Evolutionary conservation across 1,140 invertebrate species (phyloP), one percentile per base, ranked within the genome.

Genomic region (Leptestheria dahalacensis): DNA sequence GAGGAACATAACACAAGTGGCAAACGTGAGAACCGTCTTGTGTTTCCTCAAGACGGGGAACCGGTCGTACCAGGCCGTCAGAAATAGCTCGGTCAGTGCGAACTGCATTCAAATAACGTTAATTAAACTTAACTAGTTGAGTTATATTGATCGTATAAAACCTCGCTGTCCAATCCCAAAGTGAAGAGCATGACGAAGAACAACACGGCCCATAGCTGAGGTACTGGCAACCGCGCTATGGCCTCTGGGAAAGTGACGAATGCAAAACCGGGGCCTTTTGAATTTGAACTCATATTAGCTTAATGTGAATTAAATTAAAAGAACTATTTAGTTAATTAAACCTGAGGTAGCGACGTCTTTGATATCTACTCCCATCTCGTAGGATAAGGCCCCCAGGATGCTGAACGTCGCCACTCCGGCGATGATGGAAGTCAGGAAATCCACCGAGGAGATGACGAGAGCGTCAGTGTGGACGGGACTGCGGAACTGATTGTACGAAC

Each of bases 31-130:
- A 75, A 80, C 78, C 6, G 81, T 74, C 70, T 89, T 89, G 63
- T 79, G 81, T 63, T 82, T 77, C 59, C 85, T 74, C 46, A 86
- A 74, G 61, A 79, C 75, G 1, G 84, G 82, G 65, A 86, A 81
- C 59, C 82, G 79, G 67, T 88, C 86, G 57, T 85, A 77, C 63
- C 88, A 81, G 61, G 84, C 84, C 2, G 86, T 88, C 12, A 85
- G 82, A 0, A 88, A 82, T 15, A 85, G 88, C 71, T 88, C 86
- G 79, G 88, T 80, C 0, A 88, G 70, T 0, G 85, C 85, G 69
- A 88, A 88, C 78, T 83, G 67, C 61, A 55, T 55, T 4, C 51
- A 23, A 41, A 41, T 15, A 41, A 15, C 6, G 15, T 6, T 9
- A 41, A 41, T 41, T 41, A 41, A 41, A 41, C 15, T 9, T 15